These are phyloP conservation scores for Trissonchulus latispiculum DNA, from an alignment of 2,888 invertebrate species.

Conservation along the genomic window DNA sequence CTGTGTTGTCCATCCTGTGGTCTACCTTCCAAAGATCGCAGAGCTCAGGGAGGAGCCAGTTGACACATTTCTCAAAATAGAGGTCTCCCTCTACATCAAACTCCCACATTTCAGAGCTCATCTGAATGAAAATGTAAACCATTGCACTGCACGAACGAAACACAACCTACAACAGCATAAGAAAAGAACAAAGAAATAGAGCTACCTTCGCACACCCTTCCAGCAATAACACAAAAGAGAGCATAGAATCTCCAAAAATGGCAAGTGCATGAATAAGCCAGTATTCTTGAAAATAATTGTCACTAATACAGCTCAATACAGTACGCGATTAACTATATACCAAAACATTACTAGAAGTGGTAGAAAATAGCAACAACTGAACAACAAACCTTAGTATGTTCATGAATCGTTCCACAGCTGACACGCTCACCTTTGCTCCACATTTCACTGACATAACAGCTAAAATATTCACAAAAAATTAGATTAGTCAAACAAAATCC, in stretches of 20 bases:
- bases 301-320: neutral
- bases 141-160: constrained; percentile 93
- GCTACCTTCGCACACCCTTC: constrained; percentile 7
- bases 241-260: neutral
- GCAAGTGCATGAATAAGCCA: no score
- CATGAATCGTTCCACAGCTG: constrained; percentile 83
- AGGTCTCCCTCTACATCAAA: constrained; percentile 96
- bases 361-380: neutral
- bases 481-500: no score
- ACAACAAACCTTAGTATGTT: constrained; percentile 67
- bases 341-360: neutral
- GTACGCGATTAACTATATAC: neutral
- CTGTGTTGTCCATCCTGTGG: no score
- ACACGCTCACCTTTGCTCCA: constrained; percentile 90
- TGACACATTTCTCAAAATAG: constrained; percentile 89
- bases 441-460: constrained; percentile 67
- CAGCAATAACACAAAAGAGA: neutral
- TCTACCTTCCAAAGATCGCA: constrained; percentile 87
- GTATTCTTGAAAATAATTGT: neutral
- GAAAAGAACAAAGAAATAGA: constrained; percentile 14
- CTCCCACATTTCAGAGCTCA: constrained; percentile 99
- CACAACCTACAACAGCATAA: constrained; percentile 56
- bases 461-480: no score
- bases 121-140: constrained; percentile 78
- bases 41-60: constrained; percentile 86